Conservation (phyloP, 2,113 vertebrate species). For the Myiopsitta monachus region DNA sequence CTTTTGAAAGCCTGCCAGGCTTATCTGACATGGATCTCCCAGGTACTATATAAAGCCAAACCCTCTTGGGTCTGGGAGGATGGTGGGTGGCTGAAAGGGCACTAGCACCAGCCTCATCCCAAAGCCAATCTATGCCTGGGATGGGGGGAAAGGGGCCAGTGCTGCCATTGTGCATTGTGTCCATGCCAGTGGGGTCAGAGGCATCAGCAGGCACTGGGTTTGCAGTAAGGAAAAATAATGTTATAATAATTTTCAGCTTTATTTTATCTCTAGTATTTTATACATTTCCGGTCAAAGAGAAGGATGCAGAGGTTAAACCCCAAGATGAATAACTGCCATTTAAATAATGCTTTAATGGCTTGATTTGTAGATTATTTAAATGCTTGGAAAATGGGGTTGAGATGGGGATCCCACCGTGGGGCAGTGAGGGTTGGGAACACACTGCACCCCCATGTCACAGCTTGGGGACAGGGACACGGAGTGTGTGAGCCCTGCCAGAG, state of each 20-base stretch:
- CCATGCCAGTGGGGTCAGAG: background rate
- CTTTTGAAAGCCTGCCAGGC: slow-evolving; percentile 31
- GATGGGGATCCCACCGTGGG: background rate
- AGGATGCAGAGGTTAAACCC: background rate
- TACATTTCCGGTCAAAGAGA: background rate
- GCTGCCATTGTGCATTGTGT: accelerated
- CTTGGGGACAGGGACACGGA: accelerated
- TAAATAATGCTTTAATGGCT: background rate
- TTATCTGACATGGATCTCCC: slow-evolving; percentile 36
- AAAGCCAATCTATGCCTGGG: background rate
- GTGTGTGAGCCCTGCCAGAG: background rate
- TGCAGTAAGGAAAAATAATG: background rate
- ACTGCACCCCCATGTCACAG: accelerated
- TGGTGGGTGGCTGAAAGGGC: background rate
- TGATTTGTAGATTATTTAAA: background rate
- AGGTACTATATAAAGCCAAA: background rate
- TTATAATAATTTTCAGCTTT: accelerated
- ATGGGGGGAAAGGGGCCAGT: background rate
- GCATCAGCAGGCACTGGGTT: background rate
- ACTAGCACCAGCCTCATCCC: background rate
- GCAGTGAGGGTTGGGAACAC: background rate
- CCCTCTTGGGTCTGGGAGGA: background rate
- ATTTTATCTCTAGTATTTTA: background rate
- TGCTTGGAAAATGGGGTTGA: background rate
- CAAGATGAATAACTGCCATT: background rate